Conservation (phyloP, 2,797 vertebrate genomes). For the Ataeniobius toweri region DNA sequence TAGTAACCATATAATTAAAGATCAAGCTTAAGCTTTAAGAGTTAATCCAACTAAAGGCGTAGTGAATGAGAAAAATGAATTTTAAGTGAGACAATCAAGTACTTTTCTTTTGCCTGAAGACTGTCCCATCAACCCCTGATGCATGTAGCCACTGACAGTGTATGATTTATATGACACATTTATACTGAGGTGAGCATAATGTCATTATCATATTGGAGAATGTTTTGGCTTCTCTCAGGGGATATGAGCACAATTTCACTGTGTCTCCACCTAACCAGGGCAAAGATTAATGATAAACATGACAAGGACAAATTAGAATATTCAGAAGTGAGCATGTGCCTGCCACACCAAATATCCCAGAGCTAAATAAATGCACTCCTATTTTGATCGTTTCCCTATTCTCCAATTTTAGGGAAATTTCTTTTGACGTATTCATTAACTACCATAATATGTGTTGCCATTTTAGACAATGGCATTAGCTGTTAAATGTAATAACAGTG, state of each 20-base stretch:
- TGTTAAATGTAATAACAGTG: slow-evolving; percentile 52
- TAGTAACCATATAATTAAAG: slow-evolving; percentile 57
- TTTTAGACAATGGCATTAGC: slow-evolving; percentile 39
- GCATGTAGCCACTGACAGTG: slow-evolving; percentile 73
- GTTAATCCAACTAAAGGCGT: slow-evolving; percentile 4
- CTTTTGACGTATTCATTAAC: slow-evolving; percentile 50
- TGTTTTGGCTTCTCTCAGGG: slow-evolving; percentile 74
- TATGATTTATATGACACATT: slow-evolving; percentile 84
- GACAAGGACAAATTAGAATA: slow-evolving; percentile 85
- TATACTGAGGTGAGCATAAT: slow-evolving; percentile 75
- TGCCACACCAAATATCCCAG: slow-evolving; percentile 67
- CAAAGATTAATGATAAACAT: slow-evolving; percentile 87
- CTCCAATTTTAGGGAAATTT: slow-evolving; percentile 64
- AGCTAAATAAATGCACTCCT: slow-evolving; percentile 72
- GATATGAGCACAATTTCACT: slow-evolving; percentile 76
- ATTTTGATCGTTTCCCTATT: slow-evolving; percentile 54
- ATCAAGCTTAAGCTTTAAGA: slow-evolving; percentile 55
- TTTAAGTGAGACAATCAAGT: slow-evolving; percentile 24
- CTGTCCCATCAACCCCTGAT: slow-evolving; percentile 75
- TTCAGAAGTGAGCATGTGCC: slow-evolving; percentile 75
- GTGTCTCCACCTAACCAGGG: slow-evolving; percentile 71
- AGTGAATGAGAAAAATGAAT: background rate
- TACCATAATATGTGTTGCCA: slow-evolving; percentile 45
- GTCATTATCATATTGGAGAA: slow-evolving; percentile 81
- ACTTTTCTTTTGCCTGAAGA: slow-evolving; percentile 55